Percentiles rank a stretch among this genome's conserved stretches.
These are phyloP conservation scores for Hypselothyrea guttata DNA, from an alignment of 2,888 invertebrate species.

Conservation along the genomic window DNA sequence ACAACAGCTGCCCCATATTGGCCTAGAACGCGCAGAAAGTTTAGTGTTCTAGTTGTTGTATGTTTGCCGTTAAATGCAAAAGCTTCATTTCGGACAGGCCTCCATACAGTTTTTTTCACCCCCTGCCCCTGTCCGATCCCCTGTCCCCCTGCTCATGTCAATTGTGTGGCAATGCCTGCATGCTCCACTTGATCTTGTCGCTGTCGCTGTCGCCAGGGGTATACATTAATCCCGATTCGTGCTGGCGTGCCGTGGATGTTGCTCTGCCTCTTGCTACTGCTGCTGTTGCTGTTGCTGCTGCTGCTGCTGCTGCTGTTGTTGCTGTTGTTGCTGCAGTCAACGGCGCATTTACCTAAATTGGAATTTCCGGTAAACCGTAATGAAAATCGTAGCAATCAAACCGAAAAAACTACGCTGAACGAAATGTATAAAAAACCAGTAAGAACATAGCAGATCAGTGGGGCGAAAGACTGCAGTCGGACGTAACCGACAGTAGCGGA, in stretches of 20 bases:
- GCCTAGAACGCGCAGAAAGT: slow-evolving; percentile 1
- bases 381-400: slow-evolving; percentile 73
- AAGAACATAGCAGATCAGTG: too few species aligned
- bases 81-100: slow-evolving; percentile 24
- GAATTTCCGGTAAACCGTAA: slow-evolving; percentile 80
- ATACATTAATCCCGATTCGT: slow-evolving; percentile 61
- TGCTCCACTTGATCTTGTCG: slow-evolving; percentile 78
- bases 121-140: slow-evolving; percentile 3
- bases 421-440: slow-evolving; percentile 28
- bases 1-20: slow-evolving; percentile 36
- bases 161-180: slow-evolving; percentile 58
- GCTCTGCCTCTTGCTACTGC: slow-evolving; percentile 59
- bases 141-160: slow-evolving; percentile 35
- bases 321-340: slow-evolving; percentile 59
- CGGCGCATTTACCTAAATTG: slow-evolving; percentile 81
- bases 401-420: slow-evolving; percentile 54
- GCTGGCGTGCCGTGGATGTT: too few species aligned
- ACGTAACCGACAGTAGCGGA: too few species aligned
- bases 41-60: slow-evolving; percentile 9
- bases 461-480: too few species aligned
- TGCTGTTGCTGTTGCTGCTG: slow-evolving; percentile 48
- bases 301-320: slow-evolving; percentile 19
- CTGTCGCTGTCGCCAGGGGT: slow-evolving; percentile 66
- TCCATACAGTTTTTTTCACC: slow-evolving; percentile 25
- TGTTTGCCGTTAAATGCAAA: neutral